Evolutionary conservation across 2,113 vertebrate species (phyloP).

Genomic region (Oostethus manadensis): DNA sequence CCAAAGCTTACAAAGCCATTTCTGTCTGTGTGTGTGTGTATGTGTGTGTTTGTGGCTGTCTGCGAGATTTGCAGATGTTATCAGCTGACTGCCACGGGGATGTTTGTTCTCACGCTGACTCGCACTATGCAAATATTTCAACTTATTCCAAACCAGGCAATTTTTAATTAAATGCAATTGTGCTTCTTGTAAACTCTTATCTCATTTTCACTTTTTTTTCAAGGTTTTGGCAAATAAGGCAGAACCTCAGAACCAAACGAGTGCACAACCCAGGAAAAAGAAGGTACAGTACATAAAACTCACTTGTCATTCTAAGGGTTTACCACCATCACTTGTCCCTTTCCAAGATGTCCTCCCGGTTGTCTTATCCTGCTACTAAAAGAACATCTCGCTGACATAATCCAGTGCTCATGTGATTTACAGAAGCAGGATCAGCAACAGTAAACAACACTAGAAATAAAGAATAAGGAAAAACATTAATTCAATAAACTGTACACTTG

Average conservation of each 20-base stretch:
- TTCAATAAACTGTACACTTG: too few species aligned
- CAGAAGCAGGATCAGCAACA: constrained; percentile 43
- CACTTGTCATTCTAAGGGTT: neutral
- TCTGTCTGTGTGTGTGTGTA: constrained; percentile 8
- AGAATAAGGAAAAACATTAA: constrained; percentile 3
- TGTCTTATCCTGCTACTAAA: constrained; percentile 33
- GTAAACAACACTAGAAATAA: constrained; percentile 18
- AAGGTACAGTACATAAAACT: constrained; percentile 47
- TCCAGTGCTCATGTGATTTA: constrained; percentile 52
- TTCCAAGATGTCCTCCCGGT: neutral
- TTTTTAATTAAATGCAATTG: neutral
- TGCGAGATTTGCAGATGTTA: constrained; percentile 37
- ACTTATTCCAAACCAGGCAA: neutral
- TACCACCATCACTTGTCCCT: constrained; percentile 8
- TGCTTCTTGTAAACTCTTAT: neutral
- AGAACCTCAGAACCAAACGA: constrained; percentile 13
- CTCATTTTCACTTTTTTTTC: neutral
- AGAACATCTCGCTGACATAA: constrained; percentile 19
- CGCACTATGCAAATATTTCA: neutral
- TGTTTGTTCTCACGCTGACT: neutral
- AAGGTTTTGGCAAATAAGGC: constrained; percentile 28
- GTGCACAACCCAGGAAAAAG: constrained; percentile 38
- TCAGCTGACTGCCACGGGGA: constrained; percentile 35
- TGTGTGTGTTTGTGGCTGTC: constrained; percentile 18
- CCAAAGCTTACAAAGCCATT: constrained; percentile 11